These are phyloP conservation scores for Nannobrachium achirus DNA, from an alignment of 2,113 vertebrate species.

Conservation along the genomic window DNA sequence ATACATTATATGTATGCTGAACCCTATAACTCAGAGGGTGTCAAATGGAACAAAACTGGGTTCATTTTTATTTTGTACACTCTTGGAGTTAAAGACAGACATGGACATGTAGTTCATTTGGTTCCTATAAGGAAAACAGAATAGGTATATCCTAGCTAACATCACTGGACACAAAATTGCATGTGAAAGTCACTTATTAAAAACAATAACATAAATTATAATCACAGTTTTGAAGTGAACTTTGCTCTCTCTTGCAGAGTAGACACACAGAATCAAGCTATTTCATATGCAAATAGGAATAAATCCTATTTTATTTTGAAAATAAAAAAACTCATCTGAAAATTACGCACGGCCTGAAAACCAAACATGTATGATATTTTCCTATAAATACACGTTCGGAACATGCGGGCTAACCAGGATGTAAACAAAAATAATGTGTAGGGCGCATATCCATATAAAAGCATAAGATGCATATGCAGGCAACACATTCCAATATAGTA, in stretches of 20 bases:
- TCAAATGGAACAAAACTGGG: too few species aligned
- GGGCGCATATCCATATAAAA: not conserved
- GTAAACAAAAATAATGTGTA: not conserved
- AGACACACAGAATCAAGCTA: constrained; percentile 39
- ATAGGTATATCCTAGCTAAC: not conserved
- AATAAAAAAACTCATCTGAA: not conserved
- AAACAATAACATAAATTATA: not conserved
- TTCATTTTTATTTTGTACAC: too few species aligned
- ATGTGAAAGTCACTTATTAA: not conserved
- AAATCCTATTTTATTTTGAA: constrained; percentile 8
- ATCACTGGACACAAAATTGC: not conserved
- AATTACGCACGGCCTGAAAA: not conserved
- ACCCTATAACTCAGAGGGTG: too few species aligned
- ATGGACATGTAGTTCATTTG: too few species aligned
- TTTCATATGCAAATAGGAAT: too few species aligned
- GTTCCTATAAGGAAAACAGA: not conserved
- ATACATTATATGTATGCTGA: too few species aligned
- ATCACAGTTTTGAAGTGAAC: constrained; percentile 2
- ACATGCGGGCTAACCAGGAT: not conserved
- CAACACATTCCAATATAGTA: not conserved
- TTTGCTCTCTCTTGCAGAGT: constrained; percentile 25
- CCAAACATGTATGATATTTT: not conserved
- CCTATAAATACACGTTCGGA: not conserved
- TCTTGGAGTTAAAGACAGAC: too few species aligned
- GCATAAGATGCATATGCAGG: not conserved